Base-by-base conservation (phyloP, 2,888 invertebrate genomes). In the Drosophila trichaetosa region DNA sequence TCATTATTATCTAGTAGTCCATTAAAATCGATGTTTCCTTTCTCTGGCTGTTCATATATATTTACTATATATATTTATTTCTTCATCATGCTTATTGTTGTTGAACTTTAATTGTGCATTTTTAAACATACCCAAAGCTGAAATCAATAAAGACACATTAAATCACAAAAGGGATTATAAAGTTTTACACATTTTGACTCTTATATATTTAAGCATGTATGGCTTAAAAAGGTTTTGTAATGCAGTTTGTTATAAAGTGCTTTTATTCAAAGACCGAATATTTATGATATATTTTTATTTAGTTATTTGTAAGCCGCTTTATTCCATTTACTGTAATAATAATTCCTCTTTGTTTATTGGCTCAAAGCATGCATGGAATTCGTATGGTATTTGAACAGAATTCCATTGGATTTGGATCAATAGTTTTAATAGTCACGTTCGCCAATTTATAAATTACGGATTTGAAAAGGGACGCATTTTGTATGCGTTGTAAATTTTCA, bases 1-100 rank as follows among this genome's bases (percentile, higher is more conserved):
- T 69, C 67, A 63, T 67, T 24, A 46, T 24, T 24, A 16, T 16
- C 2, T 21, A 64, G 76, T 66, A 59, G 61, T 64, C 48, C 11
- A 59, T 62, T 62, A 78, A 51, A 40, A 38, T 13, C 54, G 53
- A 42, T 13, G 56, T 33, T 56, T 33, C 2, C 10, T 57, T 18
- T 34, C 29, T 2, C 21, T 49, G 18, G 5, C 27, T 46, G 21
- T 46, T 46, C 13, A 16, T 16, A 8, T 2, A 16, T 21, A 42
- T 27, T 29, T 27, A n/a, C n/a, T n/a, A n/a, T 29, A 46, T 24
- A 8, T 16, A 51, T 11, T 11, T 31, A n/a, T 51, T 31, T 27
- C n/a, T n/a, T 31, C 16, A 6, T 13, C 7, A 13, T n/a, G 24
- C 16, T 16, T 34, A 34, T 10, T 24, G 8, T 6, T 34, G 16